These are phyloP conservation scores for Oxyura jamaicensis DNA, from an alignment of 2,113 vertebrate species.

Conservation along the genomic window DNA sequence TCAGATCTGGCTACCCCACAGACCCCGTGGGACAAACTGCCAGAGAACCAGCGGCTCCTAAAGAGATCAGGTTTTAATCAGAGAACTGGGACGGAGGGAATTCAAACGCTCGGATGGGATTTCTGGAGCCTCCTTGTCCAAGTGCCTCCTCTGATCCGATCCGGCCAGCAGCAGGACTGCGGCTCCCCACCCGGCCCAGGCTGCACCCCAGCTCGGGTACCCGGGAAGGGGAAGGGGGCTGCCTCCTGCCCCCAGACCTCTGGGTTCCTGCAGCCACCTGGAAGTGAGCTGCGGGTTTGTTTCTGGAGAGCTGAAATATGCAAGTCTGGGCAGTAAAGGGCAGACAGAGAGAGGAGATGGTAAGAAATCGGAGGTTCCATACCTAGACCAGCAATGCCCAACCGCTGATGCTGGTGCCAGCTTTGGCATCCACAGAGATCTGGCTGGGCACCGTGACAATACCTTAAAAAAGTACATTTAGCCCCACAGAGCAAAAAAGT, in stretches of 20 bases:
- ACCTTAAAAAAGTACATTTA: background rate
- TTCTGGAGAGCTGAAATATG: background rate
- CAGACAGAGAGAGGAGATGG: background rate
- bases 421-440: background rate
- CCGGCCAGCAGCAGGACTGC: background rate
- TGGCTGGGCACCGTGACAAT: background rate
- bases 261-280: background rate
- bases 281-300: background rate
- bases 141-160: background rate
- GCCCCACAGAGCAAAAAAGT: background rate
- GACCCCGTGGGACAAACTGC: background rate
- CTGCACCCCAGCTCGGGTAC: background rate
- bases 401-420: background rate
- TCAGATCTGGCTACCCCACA: background rate
- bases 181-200: background rate
- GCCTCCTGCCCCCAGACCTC: background rate
- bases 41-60: slow-evolving; percentile 14
- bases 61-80: background rate
- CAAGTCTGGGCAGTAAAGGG: background rate
- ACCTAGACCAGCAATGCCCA: background rate
- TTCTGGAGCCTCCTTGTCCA: background rate
- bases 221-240: background rate
- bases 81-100: background rate
- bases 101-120: background rate
- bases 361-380: background rate